Base-by-base conservation (phyloP, 2,113 vertebrate genomes). In the Hippocampus guttulatus region DNA sequence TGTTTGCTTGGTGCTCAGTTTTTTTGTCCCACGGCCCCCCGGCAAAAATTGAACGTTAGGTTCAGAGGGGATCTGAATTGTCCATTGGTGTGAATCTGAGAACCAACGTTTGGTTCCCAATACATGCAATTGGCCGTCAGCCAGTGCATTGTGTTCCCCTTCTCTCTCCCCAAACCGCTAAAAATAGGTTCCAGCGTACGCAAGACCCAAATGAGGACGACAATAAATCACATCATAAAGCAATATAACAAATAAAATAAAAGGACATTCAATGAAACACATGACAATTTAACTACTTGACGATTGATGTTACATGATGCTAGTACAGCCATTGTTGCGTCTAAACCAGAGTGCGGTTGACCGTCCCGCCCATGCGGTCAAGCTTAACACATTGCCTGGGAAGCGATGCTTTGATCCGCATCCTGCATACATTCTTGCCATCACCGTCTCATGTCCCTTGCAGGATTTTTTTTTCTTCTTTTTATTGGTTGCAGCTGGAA, bases 401-500 rank as follows among this genome's bases (percentile, higher is more conserved):
- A 81, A 70, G 69, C 33, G 63, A 0, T 0, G 65, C 88, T 91
- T 90, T 91, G 90, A 91, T 91, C 81, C 73, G 64, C 69, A 1
- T 78, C 51, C 76, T 54, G 77, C 76, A 66, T 64, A 81, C 87
- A 85, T 87, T 87, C 83, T 84, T 89, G 85, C 64, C 80, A 80
- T 89, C 84, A 72, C 77, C 78, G 45, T 84, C 77, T 84, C 84
- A 84, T 78, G 81, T 84, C 76, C 83, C 70, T 79, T 66, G 60
- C 74, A 27, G 8, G 40, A 40, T 43, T 64, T 58, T 57, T 57
- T 63, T 21, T 41, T 23, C 43, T 45, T 85, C 80, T 85, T 84
- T 80, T 90, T 84, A 85, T 83, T 70, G 77, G 70, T 76, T 69
- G 70, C 79, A 84, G 85, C 90, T 87, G 87, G 85, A 90, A 75